Evolutionary conservation across 2,113 vertebrate species (phyloP), one percentile per base, ranked within the genome.

Genomic region (Odontophorus gujanensis): DNA sequence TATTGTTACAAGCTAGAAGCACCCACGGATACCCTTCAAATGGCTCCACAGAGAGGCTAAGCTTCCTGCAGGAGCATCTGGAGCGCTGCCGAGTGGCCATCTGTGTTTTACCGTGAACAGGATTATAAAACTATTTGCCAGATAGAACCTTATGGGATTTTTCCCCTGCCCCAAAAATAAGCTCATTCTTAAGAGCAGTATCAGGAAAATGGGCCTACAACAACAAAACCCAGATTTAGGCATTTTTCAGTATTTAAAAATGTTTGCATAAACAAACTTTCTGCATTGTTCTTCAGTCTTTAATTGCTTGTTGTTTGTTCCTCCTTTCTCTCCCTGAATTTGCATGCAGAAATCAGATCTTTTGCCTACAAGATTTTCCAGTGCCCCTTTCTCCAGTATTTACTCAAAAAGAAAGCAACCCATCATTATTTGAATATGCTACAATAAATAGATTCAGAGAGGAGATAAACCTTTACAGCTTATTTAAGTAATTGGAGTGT

Each of bases 61-160:
- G 92, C 94, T 96, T 96, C 96, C 95, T 96, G 92, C 89, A 96
- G 95, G 77, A 96, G 90, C 95, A 95, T 95, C 94, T 95, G 94
- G 95, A 93, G 77, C 2, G 4, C 74, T 94, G 95, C 92, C 47
- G 73, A 84, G 69, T 17, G 74, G 92, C 92, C 93, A 96, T 96
- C 96, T 96, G 95, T 74, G 85, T 93, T 95, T 94, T 57, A 81
- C 89, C 1, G 0, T 82, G 62, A 89, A 69, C 63, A 87, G 85
- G 71, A 95, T 95, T 92, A 92, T 32, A 87, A 92, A 96, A 91
- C 79, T 91, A 53, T 85, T 87, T 91, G 78, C 85, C 93, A 82
- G 90, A 91, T 26, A 95, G 71, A 89, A 69, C 57, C 34, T 72
- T 51, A 38, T 40, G 38, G 55, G 69, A 32, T 42, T 58, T 57